Conservation (phyloP, 1,140 invertebrate genomes). For the Spodoptera litura region DNA sequence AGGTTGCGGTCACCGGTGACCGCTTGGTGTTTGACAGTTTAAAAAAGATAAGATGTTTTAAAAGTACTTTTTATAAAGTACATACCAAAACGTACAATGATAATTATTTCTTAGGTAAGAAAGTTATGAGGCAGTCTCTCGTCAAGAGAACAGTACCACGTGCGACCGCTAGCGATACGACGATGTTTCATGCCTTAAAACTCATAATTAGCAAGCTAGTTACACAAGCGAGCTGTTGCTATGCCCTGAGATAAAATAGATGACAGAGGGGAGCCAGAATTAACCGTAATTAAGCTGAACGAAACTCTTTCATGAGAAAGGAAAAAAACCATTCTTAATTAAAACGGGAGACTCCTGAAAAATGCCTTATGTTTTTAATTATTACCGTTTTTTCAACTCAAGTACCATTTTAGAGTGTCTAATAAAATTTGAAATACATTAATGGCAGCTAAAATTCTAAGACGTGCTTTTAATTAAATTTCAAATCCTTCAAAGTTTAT, state of each 20-base stretch:
- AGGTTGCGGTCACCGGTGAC: no score
- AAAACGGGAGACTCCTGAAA: constrained; percentile 71
- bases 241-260: constrained; percentile 64
- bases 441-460: constrained; percentile 1
- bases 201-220: constrained; percentile 62
- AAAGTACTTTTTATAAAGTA: no score
- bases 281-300: constrained; percentile 75
- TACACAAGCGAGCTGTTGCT: constrained; percentile 62
- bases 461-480: constrained; percentile 58
- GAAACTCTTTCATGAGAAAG: constrained; percentile 67
- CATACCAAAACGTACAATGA: no score
- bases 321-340: constrained; percentile 77
- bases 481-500: constrained; percentile 24
- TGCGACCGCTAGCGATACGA: constrained; percentile 5
- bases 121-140: no score
- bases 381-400: constrained; percentile 62
- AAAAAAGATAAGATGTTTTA: no score
- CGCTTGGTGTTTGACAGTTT: no score
- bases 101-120: no score
- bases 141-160: no score
- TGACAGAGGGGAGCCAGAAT: constrained; percentile 64
- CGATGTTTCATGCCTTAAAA: constrained; percentile 41
- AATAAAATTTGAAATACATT: constrained; percentile 64
- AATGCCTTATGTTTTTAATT: constrained; percentile 79
- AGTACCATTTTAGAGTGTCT: constrained; percentile 51